These are phyloP conservation scores for Pandemis heparana DNA, from an alignment of 2,888 invertebrate species.

Conservation along the genomic window DNA sequence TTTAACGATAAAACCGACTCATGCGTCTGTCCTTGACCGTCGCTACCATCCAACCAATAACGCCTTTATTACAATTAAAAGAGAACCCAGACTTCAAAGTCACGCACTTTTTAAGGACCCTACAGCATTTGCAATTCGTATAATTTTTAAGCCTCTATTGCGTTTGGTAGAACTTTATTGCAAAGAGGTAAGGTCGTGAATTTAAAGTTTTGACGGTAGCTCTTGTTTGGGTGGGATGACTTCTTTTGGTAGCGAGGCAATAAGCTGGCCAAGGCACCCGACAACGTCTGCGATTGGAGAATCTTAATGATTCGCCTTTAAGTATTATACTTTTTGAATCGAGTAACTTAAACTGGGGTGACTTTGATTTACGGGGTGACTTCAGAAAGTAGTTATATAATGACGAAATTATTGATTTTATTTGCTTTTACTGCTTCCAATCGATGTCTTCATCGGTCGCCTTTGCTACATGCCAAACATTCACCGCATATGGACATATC, in stretches of 20 bases:
- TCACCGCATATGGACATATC: no score
- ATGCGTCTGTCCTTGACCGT: constrained; percentile 57
- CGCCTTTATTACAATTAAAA: constrained; percentile 21
- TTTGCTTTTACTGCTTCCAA: no score
- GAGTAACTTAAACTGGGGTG: no score
- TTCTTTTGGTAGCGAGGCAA: constrained; percentile 40
- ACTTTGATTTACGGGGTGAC: no score
- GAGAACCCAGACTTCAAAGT: constrained; percentile 7
- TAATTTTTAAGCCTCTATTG: background rate
- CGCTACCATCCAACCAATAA: constrained; percentile 10
- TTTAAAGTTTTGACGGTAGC: background rate
- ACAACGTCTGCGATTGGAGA: constrained; percentile 41
- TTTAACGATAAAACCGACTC: constrained; percentile 17
- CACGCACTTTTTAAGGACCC: constrained; percentile 1
- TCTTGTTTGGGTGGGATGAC: background rate
- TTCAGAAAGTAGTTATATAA: no score
- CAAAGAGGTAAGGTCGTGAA: constrained; percentile 11
- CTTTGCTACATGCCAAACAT: no score
- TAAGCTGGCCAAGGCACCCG: constrained; percentile 48
- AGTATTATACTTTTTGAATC: background rate
- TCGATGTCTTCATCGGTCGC: no score
- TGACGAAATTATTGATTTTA: no score
- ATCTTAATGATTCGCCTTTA: constrained; percentile 46
- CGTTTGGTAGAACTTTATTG: background rate
- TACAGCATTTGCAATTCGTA: constrained; percentile 34